Evolutionary conservation across 2,888 invertebrate genomes (phyloP).

Genomic region (Lysandra bellargus): DNA sequence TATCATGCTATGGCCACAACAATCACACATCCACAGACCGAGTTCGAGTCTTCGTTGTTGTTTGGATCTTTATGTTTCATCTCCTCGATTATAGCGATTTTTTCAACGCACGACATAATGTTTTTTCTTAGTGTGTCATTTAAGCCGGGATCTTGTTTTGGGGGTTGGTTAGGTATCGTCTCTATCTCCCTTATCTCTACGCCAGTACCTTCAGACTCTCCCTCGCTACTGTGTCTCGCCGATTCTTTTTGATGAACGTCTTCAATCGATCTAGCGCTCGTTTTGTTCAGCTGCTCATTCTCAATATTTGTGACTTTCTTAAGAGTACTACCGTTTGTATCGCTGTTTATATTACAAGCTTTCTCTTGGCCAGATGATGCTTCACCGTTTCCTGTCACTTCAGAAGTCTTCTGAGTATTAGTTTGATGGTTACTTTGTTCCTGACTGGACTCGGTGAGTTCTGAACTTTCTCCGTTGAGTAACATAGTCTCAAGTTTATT

Average conservation of each 20-base stretch:
- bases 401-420: conserved; percentile 41
- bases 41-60: conserved; percentile 62
- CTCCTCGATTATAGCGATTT: conserved; percentile 70
- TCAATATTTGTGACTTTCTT: conserved; percentile 74
- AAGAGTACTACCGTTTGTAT: conserved; percentile 56
- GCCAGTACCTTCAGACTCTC: conserved; percentile 40
- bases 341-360: conserved; percentile 51
- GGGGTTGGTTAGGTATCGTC: conserved; percentile 46
- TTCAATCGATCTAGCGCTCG: conserved; percentile 45
- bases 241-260: conserved; percentile 50
- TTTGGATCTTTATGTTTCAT: conserved; percentile 61
- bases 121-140: conserved; percentile 67
- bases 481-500: conserved; percentile 82
- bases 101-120: conserved; percentile 71
- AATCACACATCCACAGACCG: conserved; percentile 61
- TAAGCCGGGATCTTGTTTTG: conserved; percentile 54
- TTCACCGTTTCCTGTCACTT: conserved; percentile 44
- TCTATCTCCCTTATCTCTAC: conserved; percentile 54
- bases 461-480: conserved; percentile 54
- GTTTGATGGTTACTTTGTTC: conserved; percentile 49
- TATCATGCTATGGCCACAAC: conserved; percentile 31
- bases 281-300: conserved; percentile 73
- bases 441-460: conserved; percentile 62
- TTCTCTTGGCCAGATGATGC: conserved; percentile 47
- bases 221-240: conserved; percentile 41